Percentiles rank a stretch among this genome's conserved stretches.
Conservation (phyloP, 2,113 vertebrate genomes). For the Silurus asotus region DNA sequence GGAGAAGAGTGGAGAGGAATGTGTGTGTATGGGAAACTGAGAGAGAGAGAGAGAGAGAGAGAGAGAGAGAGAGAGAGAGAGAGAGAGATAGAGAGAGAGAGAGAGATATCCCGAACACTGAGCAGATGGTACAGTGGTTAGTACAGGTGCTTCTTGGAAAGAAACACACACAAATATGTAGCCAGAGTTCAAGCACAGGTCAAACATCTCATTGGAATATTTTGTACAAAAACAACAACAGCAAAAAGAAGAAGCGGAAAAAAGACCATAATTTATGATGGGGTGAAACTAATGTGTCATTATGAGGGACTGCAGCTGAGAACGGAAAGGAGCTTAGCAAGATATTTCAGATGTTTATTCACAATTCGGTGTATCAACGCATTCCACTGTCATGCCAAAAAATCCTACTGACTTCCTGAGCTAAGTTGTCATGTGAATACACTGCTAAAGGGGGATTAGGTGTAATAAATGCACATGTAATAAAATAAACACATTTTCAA, state of each 20-base stretch:
- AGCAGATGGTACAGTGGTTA: slow-evolving; percentile 59
- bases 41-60: slow-evolving; percentile 15
- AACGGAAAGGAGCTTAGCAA: slow-evolving; percentile 8
- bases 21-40: slow-evolving; percentile 27
- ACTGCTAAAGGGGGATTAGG: neutral
- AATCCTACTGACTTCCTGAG: slow-evolving; percentile 21
- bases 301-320: slow-evolving; percentile 12
- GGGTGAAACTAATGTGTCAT: slow-evolving; percentile 28
- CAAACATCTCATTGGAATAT: slow-evolving; percentile 45
- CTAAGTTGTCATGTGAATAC: neutral
- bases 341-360: slow-evolving; percentile 24
- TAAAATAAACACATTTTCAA: neutral
- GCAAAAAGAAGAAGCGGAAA: neutral
- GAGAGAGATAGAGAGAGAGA: neutral
- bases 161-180: slow-evolving; percentile 34
- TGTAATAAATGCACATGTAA: neutral
- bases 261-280: slow-evolving; percentile 6
- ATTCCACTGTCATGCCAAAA: neutral
- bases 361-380: slow-evolving; percentile 21
- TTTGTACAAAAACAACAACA: slow-evolving; percentile 30
- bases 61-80: neutral
- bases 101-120: slow-evolving; percentile 38
- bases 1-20: neutral
- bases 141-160: slow-evolving; percentile 55
- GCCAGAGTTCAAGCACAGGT: slow-evolving; percentile 56